Evolutionary conservation across 2,797 vertebrate genomes (phyloP), one percentile per base, ranked within the genome.

Genomic region (Hoplostethus atlanticus): DNA sequence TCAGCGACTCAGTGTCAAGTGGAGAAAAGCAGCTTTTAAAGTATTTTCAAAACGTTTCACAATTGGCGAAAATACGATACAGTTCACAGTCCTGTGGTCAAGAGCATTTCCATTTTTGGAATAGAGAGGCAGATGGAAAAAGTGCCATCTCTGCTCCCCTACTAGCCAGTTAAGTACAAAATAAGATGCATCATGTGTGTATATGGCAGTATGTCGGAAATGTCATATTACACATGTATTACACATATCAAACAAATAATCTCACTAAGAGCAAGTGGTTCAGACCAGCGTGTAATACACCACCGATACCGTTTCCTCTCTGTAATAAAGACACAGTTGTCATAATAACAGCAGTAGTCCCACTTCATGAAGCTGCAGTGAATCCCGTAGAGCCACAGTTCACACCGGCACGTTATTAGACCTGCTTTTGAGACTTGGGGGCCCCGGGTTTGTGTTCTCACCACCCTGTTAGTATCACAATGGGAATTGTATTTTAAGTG

Each of bases 401-500:
- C 31, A 44, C 12, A 6, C 57, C 57, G 59, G 8, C n/a, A 31
- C 11, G 66, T 0, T 13, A 42, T 54, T 11, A 36, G 11, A 31
- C 55, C 48, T 61, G 55, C 66, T 67, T 77, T 38, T 48, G 73
- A 65, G 75, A 69, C 64, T 55, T 12, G 10, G 47, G 38, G 38
- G 36, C 48, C 53, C 53, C 47, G 44, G 69, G 46, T 78, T 76
- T 77, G 71, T 76, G 58, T 62, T 67, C 67, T 75, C 40, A 15
- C 34, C 1, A 2, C 34, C 31, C 61, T 68, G 68, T 71, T 73
- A 63, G 73, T 63, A 57, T 75, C 74, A 72, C 79, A 73, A 66
- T 67, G 80, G 76, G 70, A 84, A 78, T 36, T 84, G 71, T 76
- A 81, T 85, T 83, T 82, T 79, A 50, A 82, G 60, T 71, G 71